Conservation (phyloP, 2,113 vertebrate genomes). For the Saccopteryx bilineata region DNA sequence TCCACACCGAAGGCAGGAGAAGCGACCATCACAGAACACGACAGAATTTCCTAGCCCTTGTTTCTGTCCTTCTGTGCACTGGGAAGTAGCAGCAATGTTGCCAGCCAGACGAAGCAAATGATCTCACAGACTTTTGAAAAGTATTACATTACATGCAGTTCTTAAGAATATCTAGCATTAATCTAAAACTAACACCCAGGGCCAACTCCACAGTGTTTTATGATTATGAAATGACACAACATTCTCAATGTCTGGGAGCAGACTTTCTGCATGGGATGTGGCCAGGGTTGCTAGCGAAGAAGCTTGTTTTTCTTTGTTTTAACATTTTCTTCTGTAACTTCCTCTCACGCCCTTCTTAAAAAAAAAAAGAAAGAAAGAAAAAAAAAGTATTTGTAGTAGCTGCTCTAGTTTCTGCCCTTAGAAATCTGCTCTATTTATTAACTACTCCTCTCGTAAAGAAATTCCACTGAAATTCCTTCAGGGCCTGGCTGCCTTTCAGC, state of each 20-base stretch:
- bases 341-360: constrained; percentile 53
- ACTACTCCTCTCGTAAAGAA: constrained; percentile 83
- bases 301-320: constrained; percentile 76
- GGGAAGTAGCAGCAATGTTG: constrained; percentile 55
- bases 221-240: constrained; percentile 60
- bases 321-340: constrained; percentile 72
- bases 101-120: constrained; percentile 65
- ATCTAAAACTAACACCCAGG: constrained; percentile 71
- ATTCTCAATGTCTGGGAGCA: constrained; percentile 58
- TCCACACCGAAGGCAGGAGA: not conserved
- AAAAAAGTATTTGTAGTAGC: constrained; percentile 77
- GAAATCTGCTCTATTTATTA: constrained; percentile 86
- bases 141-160: constrained; percentile 56
- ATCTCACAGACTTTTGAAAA: constrained; percentile 66
- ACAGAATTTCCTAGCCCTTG: not conserved
- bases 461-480: constrained; percentile 86
- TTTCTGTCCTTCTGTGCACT: constrained; percentile 3
- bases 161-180: constrained; percentile 71
- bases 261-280: constrained; percentile 44
- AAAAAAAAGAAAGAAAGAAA: constrained; percentile 5
- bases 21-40: not conserved
- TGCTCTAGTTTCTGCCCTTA: constrained; percentile 84
- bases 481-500: constrained; percentile 86
- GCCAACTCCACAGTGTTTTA: constrained; percentile 42
- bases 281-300: not conserved